Conservation (phyloP, 1,140 invertebrate species). For the Solen grandis region DNA sequence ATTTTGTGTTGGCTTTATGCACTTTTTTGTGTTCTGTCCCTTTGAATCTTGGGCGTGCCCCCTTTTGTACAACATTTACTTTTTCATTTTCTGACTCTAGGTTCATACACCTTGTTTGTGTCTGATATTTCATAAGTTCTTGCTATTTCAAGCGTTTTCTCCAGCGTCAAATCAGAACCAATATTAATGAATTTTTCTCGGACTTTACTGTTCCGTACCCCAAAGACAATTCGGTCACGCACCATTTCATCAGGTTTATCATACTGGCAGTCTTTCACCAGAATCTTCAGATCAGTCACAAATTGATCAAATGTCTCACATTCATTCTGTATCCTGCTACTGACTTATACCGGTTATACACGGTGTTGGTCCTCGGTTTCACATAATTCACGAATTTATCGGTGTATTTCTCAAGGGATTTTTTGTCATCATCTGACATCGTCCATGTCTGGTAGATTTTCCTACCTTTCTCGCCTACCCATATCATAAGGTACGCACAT, state of each 20-base stretch:
- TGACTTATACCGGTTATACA: conserved; percentile 52
- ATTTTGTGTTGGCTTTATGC: not conserved
- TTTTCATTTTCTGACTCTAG: not conserved
- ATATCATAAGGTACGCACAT: conserved; percentile 39
- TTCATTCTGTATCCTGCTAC: conserved; percentile 14
- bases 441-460: conserved; percentile 37
- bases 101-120: conserved; percentile 36
- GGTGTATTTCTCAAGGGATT: not conserved
- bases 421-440: conserved; percentile 8
- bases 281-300: conserved; percentile 52
- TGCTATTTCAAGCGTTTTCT: conserved; percentile 28
- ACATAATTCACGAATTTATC: conserved; percentile 46
- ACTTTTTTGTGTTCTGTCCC: not conserved
- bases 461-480: conserved; percentile 15
- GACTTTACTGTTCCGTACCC: not conserved
- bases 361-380: conserved; percentile 40
- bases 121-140: conserved; percentile 41
- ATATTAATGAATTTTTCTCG: conserved; percentile 1
- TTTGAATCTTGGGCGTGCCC: not conserved
- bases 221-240: conserved; percentile 3
- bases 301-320: conserved; percentile 57
- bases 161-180: not conserved
- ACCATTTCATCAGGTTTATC: conserved; percentile 3
- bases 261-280: conserved; percentile 9
- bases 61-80: not conserved